Base-by-base conservation (phyloP, 2,797 vertebrate species). In the Gymnothorax javanicus region DNA sequence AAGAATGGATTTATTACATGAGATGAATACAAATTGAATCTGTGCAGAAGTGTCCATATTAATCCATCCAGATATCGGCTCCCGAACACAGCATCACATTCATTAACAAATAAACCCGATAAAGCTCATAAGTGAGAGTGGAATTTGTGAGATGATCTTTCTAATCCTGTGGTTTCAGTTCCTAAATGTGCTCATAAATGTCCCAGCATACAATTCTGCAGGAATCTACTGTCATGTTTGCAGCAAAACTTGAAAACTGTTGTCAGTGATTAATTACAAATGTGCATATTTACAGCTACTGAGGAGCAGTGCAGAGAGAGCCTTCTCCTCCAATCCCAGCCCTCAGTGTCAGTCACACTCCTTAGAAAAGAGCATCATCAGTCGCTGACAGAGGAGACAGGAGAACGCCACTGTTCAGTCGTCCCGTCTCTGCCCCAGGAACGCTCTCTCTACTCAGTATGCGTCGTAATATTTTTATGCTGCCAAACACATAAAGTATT, bases 1-100 rank as follows among this genome's bases (percentile, higher is more conserved):
- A 54, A 79, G 23, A 0, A 54, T 54, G 17, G 23, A 15, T 43
- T 79, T 15, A 20, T 79, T 6, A 54, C 17, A 7, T 8, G 8
- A 79, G 50, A 52, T 79, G 50, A 79, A 79, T 52, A 79, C 75
- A 79, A 79, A 79, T 8, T 79, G 50, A 79, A 54, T 79, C 50
- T 79, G 43, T 3, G 52, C 8, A 13, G 75, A 4, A 79, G 75
- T 43, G 50, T 54, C 75, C 5, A 17, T 23, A n/a, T 79, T 54
- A n/a, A 52, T 79, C 43, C 9, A 3, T 54, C 54, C 23, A 77
- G 73, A 50, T 54, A 79, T 54, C n/a, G 20, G 75, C 43, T 79
- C 5, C 75, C n/a, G 75, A 79, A 13, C 8, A 54, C 8, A 79
- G 17, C 20, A 54, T 54, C 17, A 77, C 15, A 62, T 62, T 62